A percentile compares a stretch with the other conserved stretches of the same genome.
Evolutionary conservation across 2,888 invertebrate species (phyloP).

Genomic region (Scelioninae gen. 1): DNA sequence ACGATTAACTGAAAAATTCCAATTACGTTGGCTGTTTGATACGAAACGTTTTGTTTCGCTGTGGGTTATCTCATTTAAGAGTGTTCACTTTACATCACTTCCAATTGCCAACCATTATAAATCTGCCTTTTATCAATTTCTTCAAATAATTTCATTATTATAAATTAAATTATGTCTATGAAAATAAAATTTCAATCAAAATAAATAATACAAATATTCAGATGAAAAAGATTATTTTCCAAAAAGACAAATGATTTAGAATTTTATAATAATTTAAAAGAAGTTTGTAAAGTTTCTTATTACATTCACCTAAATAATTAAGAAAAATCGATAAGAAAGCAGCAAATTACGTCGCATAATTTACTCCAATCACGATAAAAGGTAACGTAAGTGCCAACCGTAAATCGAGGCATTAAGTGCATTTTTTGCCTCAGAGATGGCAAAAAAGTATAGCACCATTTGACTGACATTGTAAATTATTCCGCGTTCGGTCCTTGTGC

Average conservation of each 20-base stretch:
- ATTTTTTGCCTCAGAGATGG: constrained; percentile 9
- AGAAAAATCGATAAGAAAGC: too few relatives aligned
- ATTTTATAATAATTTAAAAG: too few relatives aligned
- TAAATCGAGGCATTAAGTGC: background rate
- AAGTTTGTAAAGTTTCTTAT: too few relatives aligned
- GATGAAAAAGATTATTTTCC: too few relatives aligned
- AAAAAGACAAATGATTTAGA: too few relatives aligned
- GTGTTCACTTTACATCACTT: background rate
- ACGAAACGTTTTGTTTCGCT: constrained; percentile 5
- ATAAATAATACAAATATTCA: too few relatives aligned
- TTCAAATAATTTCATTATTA: too few relatives aligned
- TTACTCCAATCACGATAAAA: constrained; percentile 15
- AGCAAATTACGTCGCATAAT: constrained; percentile 15
- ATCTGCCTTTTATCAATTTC: too few relatives aligned
- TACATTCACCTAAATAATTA: background rate
- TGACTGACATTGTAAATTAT: constrained; percentile 37
- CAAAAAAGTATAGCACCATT: constrained; percentile 6
- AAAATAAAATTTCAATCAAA: too few relatives aligned
- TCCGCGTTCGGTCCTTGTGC: constrained; percentile 58
- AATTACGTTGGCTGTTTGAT: constrained; percentile 19
- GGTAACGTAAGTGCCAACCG: constrained; percentile 18
- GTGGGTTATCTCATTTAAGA: background rate
- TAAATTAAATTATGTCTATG: too few relatives aligned
- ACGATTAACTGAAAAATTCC: constrained; percentile 52
- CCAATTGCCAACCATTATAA: too few relatives aligned